Conservation (phyloP, 2,113 vertebrate species). For the Oenanthe oenanthe region DNA sequence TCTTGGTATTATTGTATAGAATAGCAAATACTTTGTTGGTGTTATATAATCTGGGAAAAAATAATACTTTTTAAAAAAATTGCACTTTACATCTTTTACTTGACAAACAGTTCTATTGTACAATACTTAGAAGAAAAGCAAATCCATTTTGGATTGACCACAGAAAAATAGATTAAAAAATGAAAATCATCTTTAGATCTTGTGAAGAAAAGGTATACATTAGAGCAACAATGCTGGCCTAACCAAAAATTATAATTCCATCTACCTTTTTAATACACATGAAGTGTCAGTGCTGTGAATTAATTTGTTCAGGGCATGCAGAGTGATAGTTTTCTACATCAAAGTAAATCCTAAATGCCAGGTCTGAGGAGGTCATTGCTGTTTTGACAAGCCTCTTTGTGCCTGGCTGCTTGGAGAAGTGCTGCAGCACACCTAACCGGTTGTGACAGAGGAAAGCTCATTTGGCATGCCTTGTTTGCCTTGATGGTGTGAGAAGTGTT, state of each 20-base stretch:
- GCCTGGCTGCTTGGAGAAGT: not conserved
- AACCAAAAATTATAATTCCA: not conserved
- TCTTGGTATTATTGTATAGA: not conserved
- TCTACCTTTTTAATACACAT: not conserved
- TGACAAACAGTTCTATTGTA: not conserved
- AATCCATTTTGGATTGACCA: not conserved
- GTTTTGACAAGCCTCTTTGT: not conserved
- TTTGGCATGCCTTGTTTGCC: not conserved
- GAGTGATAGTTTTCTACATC: not conserved
- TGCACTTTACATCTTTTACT: not conserved
- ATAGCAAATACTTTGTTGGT: not conserved
- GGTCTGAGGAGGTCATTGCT: not conserved
- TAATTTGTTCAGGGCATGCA: not conserved
- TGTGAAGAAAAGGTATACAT: not conserved
- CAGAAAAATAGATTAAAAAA: not conserved
- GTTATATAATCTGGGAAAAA: not conserved
- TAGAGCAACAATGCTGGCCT: not conserved
- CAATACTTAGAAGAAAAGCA: not conserved
- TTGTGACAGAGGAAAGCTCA: not conserved
- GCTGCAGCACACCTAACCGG: not conserved
- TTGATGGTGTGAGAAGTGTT: not conserved
- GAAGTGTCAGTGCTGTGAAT: not conserved
- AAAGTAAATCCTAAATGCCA: conserved; percentile 18
- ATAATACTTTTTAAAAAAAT: not conserved
- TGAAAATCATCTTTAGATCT: not conserved